Conservation (phyloP, 2,797 vertebrate species). For the Lindbergichthys nudifrons region DNA sequence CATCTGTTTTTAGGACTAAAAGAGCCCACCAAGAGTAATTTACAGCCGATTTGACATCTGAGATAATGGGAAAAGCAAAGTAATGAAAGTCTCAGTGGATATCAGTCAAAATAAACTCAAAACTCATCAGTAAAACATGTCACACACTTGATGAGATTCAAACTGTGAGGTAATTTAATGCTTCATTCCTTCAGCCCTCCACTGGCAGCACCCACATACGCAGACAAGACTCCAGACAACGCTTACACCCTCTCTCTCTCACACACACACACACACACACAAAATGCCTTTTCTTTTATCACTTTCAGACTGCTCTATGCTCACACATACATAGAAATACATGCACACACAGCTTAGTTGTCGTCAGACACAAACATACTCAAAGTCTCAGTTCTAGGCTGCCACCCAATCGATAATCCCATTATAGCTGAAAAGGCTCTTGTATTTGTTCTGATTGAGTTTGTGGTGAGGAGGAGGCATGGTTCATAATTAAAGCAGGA, state of each 20-base stretch:
- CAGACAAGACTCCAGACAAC: conserved; percentile 40
- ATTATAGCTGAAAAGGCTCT: conserved; percentile 70
- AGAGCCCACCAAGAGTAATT: conserved; percentile 30
- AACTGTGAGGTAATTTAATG: conserved; percentile 64
- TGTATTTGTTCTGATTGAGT: conserved; percentile 75
- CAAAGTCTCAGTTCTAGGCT: conserved; percentile 62
- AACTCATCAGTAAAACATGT: conserved; percentile 58
- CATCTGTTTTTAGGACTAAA: conserved; percentile 7
- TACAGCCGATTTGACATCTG: conserved; percentile 27
- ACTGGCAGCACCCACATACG: conserved; percentile 38
- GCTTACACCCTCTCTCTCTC: conserved; percentile 21
- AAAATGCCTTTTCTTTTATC: conserved; percentile 33
- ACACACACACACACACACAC: conserved; percentile 13
- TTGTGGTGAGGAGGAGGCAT: conserved; percentile 39
- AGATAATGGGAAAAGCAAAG: conserved; percentile 39
- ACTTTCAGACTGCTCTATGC: conserved; percentile 20
- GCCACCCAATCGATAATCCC: conserved; percentile 72
- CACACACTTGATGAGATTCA: conserved; percentile 55
- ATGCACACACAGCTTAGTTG: conserved; percentile 20
- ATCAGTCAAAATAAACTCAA: conserved; percentile 42
- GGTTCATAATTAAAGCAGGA: conserved; percentile 73
- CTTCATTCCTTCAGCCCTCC: conserved; percentile 46
- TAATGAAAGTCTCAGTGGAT: conserved; percentile 33
- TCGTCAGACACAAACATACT: conserved; percentile 44
- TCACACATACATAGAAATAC: conserved; percentile 28